Evolutionary conservation across 1,140 invertebrate species (phyloP).

Genomic region (Panonychus citri): DNA sequence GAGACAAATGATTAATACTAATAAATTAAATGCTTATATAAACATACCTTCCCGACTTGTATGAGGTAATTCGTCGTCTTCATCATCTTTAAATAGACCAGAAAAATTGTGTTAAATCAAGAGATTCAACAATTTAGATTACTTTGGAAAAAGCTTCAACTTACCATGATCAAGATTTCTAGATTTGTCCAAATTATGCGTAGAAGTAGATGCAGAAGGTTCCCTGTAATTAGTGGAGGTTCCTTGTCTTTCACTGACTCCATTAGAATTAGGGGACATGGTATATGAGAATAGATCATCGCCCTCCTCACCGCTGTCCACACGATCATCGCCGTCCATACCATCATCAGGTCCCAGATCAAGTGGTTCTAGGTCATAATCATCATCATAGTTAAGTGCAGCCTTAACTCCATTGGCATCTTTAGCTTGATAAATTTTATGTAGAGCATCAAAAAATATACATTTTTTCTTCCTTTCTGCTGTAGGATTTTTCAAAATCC

Average conservation of each 20-base stretch:
- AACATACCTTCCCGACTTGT: not conserved
- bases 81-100: not conserved
- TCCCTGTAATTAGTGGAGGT: not conserved
- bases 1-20: not conserved
- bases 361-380: constrained; percentile 5
- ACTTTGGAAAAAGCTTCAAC: too few relatives aligned
- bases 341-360: not conserved
- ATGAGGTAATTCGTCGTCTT: not conserved
- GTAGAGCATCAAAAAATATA: constrained; percentile 11
- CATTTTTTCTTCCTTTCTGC: constrained; percentile 11
- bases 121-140: too few relatives aligned
- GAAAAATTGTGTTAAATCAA: too few relatives aligned
- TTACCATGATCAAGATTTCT: not conserved
- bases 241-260: not conserved
- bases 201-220: not conserved
- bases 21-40: too few relatives aligned
- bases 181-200: not conserved
- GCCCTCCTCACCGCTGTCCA: not conserved
- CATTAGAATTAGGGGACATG: constrained; percentile 5
- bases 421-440: constrained; percentile 12
- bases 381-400: constrained; percentile 7
- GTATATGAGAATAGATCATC: constrained; percentile 7
- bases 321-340: not conserved
- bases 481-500: constrained; percentile 11
- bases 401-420: constrained; percentile 1